Percentiles rank a stretch among this genome's conserved stretches.
Evolutionary conservation across 2,888 invertebrate species (phyloP).

Genomic region (Furcula furcula): DNA sequence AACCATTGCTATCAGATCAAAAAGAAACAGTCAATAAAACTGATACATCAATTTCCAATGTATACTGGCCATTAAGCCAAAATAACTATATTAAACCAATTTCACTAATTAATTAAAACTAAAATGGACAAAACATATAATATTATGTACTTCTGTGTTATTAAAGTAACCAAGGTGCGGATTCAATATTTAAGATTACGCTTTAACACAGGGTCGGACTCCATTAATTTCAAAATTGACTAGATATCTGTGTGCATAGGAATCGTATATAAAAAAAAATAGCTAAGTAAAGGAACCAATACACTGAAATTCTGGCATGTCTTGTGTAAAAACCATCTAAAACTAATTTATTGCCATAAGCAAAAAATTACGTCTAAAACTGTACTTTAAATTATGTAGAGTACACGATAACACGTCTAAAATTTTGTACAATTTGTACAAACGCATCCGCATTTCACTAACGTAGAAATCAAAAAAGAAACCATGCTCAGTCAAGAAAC

Average conservation of each 20-base stretch:
- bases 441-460: slow-evolving; percentile 55
- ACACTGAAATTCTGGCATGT: slow-evolving; percentile 74
- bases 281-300: slow-evolving; percentile 79
- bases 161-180: slow-evolving; percentile 61
- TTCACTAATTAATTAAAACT: slow-evolving; percentile 65
- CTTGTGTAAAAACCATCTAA: slow-evolving; percentile 60
- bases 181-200: slow-evolving; percentile 54
- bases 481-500: slow-evolving; percentile 62
- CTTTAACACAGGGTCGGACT: slow-evolving; percentile 63
- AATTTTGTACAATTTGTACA: slow-evolving; percentile 79
- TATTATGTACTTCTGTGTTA: slow-evolving; percentile 67
- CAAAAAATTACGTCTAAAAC: slow-evolving; percentile 66
- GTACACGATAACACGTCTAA: slow-evolving; percentile 70
- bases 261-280: slow-evolving; percentile 72
- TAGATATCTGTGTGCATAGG: slow-evolving; percentile 81
- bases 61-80: slow-evolving; percentile 68
- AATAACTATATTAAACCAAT: slow-evolving; percentile 59
- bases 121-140: slow-evolving; percentile 71
- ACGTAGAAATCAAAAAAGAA: slow-evolving; percentile 52
- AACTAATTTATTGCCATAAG: slow-evolving; percentile 70
- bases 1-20: slow-evolving; percentile 77
- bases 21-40: slow-evolving; percentile 52
- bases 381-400: slow-evolving; percentile 75
- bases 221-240: slow-evolving; percentile 81
- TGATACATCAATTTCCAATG: slow-evolving; percentile 51